Evolutionary conservation across 92 coral and sea anemone genomes (phyloP).

Genomic region (Anthopleura xanthogrammica): DNA sequence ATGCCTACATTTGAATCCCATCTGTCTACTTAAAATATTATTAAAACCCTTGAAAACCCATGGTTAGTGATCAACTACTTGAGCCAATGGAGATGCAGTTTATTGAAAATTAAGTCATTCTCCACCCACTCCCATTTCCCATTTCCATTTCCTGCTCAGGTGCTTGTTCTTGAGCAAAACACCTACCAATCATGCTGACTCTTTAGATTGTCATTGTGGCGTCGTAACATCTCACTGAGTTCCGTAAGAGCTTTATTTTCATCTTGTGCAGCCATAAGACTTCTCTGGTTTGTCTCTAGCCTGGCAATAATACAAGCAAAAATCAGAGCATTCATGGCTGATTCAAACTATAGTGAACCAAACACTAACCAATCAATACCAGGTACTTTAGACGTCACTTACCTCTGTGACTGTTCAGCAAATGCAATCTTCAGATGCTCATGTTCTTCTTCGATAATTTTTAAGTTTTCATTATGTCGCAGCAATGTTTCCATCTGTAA

Average conservation of each 20-base stretch:
- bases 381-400: background rate
- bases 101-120: too few relatives aligned
- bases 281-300: constrained; percentile 82
- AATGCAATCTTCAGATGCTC: constrained; percentile 85
- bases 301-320: constrained; percentile 26
- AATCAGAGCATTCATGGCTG: background rate
- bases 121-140: background rate
- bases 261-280: constrained; percentile 92
- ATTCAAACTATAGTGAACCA: background rate
- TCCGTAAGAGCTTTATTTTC: constrained; percentile 88
- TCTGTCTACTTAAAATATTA: too few relatives aligned
- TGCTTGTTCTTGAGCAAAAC: background rate
- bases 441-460: constrained; percentile 65
- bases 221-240: constrained; percentile 87
- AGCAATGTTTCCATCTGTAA: constrained; percentile 71
- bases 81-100: too few relatives aligned
- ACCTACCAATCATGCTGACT: constrained; percentile 95
- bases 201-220: constrained; percentile 94
- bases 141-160: background rate
- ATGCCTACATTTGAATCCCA: too few relatives aligned
- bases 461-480: constrained; percentile 59
- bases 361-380: too few relatives aligned
- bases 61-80: too few relatives aligned
- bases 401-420: constrained; percentile 95
- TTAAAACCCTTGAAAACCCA: too few relatives aligned